Evolutionary conservation across 2,888 invertebrate genomes (phyloP).

Genomic region (Plebejus melissa): DNA sequence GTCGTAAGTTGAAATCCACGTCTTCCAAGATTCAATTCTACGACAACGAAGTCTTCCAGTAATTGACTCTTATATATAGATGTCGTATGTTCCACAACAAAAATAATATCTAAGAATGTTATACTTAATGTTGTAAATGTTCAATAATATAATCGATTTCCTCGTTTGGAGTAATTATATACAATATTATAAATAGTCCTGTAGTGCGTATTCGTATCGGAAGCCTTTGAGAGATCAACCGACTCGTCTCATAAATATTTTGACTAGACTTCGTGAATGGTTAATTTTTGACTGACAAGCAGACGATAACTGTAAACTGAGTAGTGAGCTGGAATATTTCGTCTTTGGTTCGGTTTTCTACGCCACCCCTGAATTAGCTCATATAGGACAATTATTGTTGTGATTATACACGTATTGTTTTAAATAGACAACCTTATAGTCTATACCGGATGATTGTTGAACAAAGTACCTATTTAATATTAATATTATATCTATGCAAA

Average conservation of each 20-base stretch:
- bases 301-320: background rate
- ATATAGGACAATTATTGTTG: background rate
- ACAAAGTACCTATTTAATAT: background rate
- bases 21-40: slow-evolving; percentile 59
- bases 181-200: slow-evolving; percentile 17
- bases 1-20: slow-evolving; percentile 45
- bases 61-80: slow-evolving; percentile 32
- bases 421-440: background rate
- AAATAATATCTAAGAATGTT: slow-evolving; percentile 19
- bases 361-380: background rate
- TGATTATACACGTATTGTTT: background rate
- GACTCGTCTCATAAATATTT: slow-evolving; percentile 1
- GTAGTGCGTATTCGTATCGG: slow-evolving; percentile 2
- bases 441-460: background rate
- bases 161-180: slow-evolving; percentile 8
- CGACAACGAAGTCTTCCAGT: slow-evolving; percentile 75
- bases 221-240: background rate
- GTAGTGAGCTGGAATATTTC: background rate
- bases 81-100: slow-evolving; percentile 23
- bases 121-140: slow-evolving; percentile 22
- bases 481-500: background rate
- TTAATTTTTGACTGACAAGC: background rate
- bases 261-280: background rate
- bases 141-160: slow-evolving; percentile 9
- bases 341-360: background rate